A percentile compares a stretch with the other conserved stretches of the same genome.
Conservation (phyloP, 2,888 invertebrate species). For the Psylliodes chrysocephalus region DNA sequence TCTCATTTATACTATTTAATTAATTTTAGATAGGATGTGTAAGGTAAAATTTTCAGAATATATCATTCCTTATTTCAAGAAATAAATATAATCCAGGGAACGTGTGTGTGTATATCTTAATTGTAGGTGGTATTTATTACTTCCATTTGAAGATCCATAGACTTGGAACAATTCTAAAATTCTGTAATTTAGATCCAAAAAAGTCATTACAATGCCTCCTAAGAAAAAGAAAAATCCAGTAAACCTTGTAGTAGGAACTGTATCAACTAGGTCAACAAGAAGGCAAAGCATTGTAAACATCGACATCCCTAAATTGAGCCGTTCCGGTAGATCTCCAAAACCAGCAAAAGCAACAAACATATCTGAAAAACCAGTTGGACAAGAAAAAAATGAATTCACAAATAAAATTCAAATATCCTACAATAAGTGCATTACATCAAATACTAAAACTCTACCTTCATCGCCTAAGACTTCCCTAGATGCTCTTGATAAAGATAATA, state of each 20-base stretch:
- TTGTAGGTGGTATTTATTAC: too few species aligned
- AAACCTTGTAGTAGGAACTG: constrained; percentile 52
- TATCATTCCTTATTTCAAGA: constrained; percentile 1
- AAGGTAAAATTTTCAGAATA: not conserved
- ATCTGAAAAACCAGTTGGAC: not conserved
- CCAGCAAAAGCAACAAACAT: constrained; percentile 15
- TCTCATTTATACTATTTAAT: not conserved
- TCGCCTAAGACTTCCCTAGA: not conserved
- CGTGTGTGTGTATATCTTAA: constrained; percentile 1
- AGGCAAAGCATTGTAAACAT: constrained; percentile 52
- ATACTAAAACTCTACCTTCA: not conserved
- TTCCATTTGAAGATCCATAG: too few species aligned
- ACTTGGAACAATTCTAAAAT: too few species aligned
- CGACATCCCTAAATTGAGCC: constrained; percentile 44
- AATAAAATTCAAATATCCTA: constrained; percentile 33
- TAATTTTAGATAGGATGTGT: not conserved
- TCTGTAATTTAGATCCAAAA: too few species aligned
- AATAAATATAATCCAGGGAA: not conserved
- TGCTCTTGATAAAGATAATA: constrained; percentile 32
- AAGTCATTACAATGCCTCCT: constrained; percentile 49
- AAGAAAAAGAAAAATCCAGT: constrained; percentile 49
- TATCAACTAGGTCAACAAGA: constrained; percentile 52
- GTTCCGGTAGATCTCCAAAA: constrained; percentile 25
- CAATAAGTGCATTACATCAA: constrained; percentile 18
- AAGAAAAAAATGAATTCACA: constrained; percentile 19